These are phyloP conservation scores for Podarcis muralis DNA, from an alignment of 2,113 vertebrate species.

Conservation along the genomic window DNA sequence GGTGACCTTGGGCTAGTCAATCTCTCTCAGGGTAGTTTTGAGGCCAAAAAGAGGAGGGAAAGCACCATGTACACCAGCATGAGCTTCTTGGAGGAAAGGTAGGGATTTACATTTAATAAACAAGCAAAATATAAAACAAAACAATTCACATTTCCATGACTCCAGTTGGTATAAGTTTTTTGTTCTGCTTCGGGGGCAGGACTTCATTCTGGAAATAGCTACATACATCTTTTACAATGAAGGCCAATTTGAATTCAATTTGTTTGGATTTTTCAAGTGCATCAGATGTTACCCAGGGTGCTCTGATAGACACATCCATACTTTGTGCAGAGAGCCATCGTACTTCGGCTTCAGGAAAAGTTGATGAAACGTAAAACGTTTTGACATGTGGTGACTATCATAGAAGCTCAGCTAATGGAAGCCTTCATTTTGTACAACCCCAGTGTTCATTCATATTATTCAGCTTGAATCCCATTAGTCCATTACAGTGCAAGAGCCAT, in stretches of 20 bases:
- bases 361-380: rapidly evolving
- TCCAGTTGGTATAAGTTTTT: background rate
- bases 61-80: background rate
- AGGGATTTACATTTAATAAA: background rate
- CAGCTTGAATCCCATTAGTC: background rate
- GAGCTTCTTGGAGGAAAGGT: background rate
- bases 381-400: background rate
- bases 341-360: background rate
- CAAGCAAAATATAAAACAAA: too few relatives aligned
- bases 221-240: background rate
- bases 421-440: rapidly evolving
- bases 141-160: background rate
- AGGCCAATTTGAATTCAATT: background rate
- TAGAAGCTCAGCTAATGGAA: background rate
- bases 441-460: rapidly evolving
- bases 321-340: background rate
- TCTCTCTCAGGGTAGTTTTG: background rate
- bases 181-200: background rate
- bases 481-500: rapidly evolving
- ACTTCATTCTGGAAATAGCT: background rate
- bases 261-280: background rate
- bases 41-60: background rate
- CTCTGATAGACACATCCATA: rapidly evolving
- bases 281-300: background rate
- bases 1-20: background rate